Percentiles rank a stretch among this genome's conserved stretches.
These are phyloP conservation scores for Eurosta solidaginis DNA, from an alignment of 1,140 invertebrate species.

Conservation along the genomic window DNA sequence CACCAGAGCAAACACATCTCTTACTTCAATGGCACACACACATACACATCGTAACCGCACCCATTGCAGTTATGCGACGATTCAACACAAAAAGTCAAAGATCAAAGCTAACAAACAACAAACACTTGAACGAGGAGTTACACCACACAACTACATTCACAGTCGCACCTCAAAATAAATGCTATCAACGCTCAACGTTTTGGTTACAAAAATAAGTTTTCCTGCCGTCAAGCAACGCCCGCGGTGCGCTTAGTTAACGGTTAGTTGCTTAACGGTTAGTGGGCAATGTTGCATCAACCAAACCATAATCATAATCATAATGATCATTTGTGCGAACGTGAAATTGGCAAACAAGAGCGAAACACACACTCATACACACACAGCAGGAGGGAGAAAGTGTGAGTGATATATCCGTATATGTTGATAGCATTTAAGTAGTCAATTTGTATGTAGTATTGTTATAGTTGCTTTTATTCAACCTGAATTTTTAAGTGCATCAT, in stretches of 20 bases:
- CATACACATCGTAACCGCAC: neutral
- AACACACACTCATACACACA: neutral
- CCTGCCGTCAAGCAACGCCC: neutral
- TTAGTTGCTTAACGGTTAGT: constrained; percentile 24
- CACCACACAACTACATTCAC: neutral
- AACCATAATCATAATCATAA: constrained; percentile 23
- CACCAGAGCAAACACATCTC: neutral
- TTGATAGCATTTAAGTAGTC: neutral
- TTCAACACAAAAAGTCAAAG: neutral
- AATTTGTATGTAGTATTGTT: constrained; percentile 2
- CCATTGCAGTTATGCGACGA: neutral
- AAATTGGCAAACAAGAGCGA: neutral
- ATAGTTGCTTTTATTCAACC: neutral
- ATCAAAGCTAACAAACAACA: neutral
- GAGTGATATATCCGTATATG: too few species aligned
- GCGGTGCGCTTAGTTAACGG: neutral
- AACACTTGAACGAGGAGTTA: neutral
- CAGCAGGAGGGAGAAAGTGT: too few species aligned
- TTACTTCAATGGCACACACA: neutral
- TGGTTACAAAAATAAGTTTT: neutral
- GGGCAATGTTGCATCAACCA: constrained; percentile 22
- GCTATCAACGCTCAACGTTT: neutral
- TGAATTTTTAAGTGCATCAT: neutral
- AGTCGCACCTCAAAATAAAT: neutral
- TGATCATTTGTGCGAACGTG: constrained; percentile 17